phyloP scores from a whole-genome alignment of 1,140 invertebrate species.

The Drosophila repleta region DNA sequence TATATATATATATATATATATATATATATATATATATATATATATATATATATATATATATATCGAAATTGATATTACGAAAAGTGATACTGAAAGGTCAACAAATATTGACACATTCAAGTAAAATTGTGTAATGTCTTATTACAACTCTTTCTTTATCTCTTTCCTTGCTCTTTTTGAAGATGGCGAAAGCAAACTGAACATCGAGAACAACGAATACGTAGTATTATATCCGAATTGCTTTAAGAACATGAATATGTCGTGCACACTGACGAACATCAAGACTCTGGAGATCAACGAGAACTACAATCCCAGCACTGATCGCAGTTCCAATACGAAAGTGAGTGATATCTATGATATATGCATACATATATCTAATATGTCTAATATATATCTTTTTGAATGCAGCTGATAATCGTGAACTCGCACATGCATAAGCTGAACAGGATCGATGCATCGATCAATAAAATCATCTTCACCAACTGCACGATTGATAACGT shows the following conservation, averaged over 20 bases:
- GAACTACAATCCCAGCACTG: slow-evolving; percentile 54
- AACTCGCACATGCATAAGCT: slow-evolving; percentile 53
- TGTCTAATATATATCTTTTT: not conserved
- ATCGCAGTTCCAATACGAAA: slow-evolving; percentile 49
- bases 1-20: no score
- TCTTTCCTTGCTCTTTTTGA: not conserved
- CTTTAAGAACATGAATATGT: slow-evolving; percentile 62
- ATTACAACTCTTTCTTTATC: not conserved
- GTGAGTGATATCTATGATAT: slow-evolving; percentile 41
- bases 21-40: no score
- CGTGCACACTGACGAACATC: slow-evolving; percentile 55
- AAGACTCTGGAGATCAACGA: slow-evolving; percentile 48
- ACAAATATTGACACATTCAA: no score
- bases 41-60: no score
- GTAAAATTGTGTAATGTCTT: no score
- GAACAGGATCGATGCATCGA: slow-evolving; percentile 59
- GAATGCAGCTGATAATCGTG: slow-evolving; percentile 53
- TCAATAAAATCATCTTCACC: slow-evolving; percentile 65
- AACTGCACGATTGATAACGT: slow-evolving; percentile 62
- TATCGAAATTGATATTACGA: no score
- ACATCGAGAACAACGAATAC: slow-evolving; percentile 42
- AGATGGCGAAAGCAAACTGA: slow-evolving; percentile 65
- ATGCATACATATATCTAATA: not conserved
- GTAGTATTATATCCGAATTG: slow-evolving; percentile 58
- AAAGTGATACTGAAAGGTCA: no score